Conservation (phyloP, 2,888 invertebrate species). For the Scrobipalpa atriplicella region DNA sequence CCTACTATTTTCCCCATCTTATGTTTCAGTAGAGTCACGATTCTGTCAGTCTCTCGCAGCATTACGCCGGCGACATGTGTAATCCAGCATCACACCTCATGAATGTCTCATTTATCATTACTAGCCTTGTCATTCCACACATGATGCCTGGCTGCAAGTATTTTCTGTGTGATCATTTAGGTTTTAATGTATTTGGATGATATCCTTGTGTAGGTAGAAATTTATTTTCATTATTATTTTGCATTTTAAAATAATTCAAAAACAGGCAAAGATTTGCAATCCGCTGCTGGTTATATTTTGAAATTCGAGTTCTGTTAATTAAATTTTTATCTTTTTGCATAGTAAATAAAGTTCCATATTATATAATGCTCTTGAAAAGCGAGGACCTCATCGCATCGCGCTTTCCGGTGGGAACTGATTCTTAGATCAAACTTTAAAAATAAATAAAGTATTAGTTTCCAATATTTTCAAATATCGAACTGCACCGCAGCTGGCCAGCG, state of each 20-base stretch:
- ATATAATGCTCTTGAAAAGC: no score
- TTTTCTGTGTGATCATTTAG: neutral
- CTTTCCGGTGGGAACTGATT: no score
- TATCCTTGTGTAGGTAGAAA: neutral
- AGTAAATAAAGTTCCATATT: no score
- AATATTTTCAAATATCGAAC: constrained; percentile 24
- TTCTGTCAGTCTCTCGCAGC: constrained; percentile 42
- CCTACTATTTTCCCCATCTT: neutral
- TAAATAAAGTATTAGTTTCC: neutral
- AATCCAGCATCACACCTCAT: constrained; percentile 73
- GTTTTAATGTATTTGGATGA: neutral
- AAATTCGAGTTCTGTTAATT: constrained; percentile 47
- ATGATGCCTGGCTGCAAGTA: neutral
- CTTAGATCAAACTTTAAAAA: no score
- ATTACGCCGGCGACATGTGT: constrained; percentile 74
- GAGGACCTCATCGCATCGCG: no score
- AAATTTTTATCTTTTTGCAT: no score
- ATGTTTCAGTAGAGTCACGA: constrained; percentile 33
- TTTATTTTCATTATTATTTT: no score
- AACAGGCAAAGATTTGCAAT: no score
- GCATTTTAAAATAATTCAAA: no score
- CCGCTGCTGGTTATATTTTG: no score
- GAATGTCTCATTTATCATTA: constrained; percentile 76
- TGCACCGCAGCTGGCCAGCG: constrained; percentile 32
- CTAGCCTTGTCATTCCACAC: constrained; percentile 29